These are phyloP conservation scores for Trachelipus rathkii DNA, from an alignment of 1,140 invertebrate species.

Conservation along the genomic window DNA sequence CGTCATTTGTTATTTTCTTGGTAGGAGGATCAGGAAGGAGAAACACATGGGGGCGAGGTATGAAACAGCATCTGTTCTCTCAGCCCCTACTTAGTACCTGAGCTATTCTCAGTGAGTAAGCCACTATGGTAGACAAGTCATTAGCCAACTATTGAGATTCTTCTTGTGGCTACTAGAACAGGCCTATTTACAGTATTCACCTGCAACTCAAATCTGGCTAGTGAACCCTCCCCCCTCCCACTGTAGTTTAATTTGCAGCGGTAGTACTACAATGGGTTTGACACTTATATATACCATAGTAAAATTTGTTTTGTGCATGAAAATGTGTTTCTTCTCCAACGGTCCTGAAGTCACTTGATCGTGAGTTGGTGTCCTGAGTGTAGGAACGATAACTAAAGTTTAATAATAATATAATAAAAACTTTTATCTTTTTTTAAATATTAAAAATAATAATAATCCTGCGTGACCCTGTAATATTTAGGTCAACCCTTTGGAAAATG, in stretches of 20 bases:
- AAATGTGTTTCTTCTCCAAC: slow-evolving; percentile 46
- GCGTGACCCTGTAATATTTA: slow-evolving; percentile 43
- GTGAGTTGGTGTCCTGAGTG: slow-evolving; percentile 46
- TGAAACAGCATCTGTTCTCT: slow-evolving; percentile 44
- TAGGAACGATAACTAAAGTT: slow-evolving; percentile 16
- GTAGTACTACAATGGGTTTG: slow-evolving; percentile 45
- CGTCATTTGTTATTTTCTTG: slow-evolving; percentile 45
- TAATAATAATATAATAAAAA: background rate
- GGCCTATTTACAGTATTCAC: slow-evolving; percentile 45
- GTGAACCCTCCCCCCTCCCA: slow-evolving; percentile 44
- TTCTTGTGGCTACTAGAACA: slow-evolving; percentile 43
- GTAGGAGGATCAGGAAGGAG: slow-evolving; percentile 46
- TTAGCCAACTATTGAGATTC: slow-evolving; percentile 40
- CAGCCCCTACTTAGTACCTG: slow-evolving; percentile 40
- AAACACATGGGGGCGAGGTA: slow-evolving; percentile 46
- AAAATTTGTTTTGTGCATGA: slow-evolving; percentile 44
- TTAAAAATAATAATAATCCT: slow-evolving; percentile 31
- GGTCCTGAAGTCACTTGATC: slow-evolving; percentile 45
- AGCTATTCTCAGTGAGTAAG: slow-evolving; percentile 44
- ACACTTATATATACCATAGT: slow-evolving; percentile 44
- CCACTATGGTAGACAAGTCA: slow-evolving; percentile 43
- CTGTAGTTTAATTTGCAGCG: slow-evolving; percentile 43
- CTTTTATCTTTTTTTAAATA: no score
- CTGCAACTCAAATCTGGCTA: slow-evolving; percentile 45
- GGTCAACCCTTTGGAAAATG: slow-evolving; percentile 40